These are phyloP conservation scores for Mustela nigripes DNA, from an alignment of 2,113 vertebrate genomes.

Conservation along the genomic window DNA sequence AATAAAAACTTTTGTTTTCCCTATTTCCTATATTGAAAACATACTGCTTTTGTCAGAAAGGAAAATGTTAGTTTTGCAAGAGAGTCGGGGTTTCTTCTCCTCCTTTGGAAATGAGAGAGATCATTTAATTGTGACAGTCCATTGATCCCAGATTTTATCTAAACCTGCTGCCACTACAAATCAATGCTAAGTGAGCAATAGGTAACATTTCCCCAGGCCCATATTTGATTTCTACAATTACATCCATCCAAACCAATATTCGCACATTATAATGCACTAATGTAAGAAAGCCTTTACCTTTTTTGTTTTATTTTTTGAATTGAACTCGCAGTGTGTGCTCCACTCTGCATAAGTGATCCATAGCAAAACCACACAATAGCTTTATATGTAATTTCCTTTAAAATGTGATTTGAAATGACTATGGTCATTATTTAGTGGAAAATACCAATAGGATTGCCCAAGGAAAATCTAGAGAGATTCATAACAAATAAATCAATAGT, in stretches of 20 bases:
- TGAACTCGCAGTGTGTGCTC: conserved; percentile 35
- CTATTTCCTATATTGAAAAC: conserved; percentile 13
- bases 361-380: conserved; percentile 54
- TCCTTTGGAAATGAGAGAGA: conserved; percentile 36
- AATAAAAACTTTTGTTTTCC: conserved; percentile 28
- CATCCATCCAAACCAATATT: not conserved
- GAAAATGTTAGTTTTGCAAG: conserved; percentile 33
- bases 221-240: conserved; percentile 51
- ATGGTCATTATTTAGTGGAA: conserved; percentile 57
- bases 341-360: conserved; percentile 40
- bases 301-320: conserved; percentile 62
- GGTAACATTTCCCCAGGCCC: conserved; percentile 36
- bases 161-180: conserved; percentile 1
- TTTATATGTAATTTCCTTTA: conserved; percentile 55
- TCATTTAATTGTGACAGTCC: conserved; percentile 50
- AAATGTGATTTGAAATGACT: conserved; percentile 60
- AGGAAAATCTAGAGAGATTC: conserved; percentile 31
- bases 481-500: conserved; percentile 38
- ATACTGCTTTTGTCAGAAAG: conserved; percentile 24
- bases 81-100: not conserved
- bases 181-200: conserved; percentile 71
- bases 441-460: conserved; percentile 37
- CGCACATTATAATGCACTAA: conserved; percentile 11
- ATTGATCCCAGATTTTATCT: conserved; percentile 64
- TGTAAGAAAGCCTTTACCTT: conserved; percentile 10